phyloP scores from a whole-genome alignment of 2,113 vertebrate genomes.

The Odobenus rosmarus region DNA sequence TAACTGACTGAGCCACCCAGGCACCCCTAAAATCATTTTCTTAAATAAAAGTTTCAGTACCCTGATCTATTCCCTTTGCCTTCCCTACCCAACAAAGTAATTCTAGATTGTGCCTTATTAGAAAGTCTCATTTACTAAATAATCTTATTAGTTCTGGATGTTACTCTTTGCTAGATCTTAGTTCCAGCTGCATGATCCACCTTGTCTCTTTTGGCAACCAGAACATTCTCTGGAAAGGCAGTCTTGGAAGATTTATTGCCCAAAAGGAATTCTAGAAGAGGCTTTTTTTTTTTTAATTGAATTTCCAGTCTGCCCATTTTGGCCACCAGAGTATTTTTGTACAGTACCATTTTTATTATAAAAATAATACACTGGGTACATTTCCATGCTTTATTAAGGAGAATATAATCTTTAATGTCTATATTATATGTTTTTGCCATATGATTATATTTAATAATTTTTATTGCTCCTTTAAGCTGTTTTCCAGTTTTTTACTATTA shows the following conservation, averaged over 20 bases:
- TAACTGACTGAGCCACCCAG: too few relatives aligned
- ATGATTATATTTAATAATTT: conserved; percentile 21
- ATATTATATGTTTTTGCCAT: background rate
- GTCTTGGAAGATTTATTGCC: background rate
- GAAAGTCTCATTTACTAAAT: background rate
- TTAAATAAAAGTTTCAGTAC: background rate
- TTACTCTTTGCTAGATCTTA: conserved; percentile 14
- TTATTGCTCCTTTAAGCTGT: background rate
- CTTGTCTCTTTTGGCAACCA: background rate
- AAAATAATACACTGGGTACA: conserved; percentile 29
- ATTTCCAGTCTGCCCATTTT: background rate
- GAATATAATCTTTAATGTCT: background rate
- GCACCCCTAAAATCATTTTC: background rate
- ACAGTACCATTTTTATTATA: background rate
- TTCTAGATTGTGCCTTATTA: background rate
- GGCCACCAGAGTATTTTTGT: background rate
- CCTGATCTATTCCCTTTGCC: background rate
- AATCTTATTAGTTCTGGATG: background rate
- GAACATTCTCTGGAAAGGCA: background rate
- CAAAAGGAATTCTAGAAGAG: background rate
- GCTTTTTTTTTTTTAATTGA: too few relatives aligned
- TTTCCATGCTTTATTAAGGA: background rate
- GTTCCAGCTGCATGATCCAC: background rate
- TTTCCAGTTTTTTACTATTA: background rate
- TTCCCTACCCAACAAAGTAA: background rate